Evolutionary conservation across 2,113 vertebrate species (phyloP).

Genomic region (Ageneiosus marmoratus): DNA sequence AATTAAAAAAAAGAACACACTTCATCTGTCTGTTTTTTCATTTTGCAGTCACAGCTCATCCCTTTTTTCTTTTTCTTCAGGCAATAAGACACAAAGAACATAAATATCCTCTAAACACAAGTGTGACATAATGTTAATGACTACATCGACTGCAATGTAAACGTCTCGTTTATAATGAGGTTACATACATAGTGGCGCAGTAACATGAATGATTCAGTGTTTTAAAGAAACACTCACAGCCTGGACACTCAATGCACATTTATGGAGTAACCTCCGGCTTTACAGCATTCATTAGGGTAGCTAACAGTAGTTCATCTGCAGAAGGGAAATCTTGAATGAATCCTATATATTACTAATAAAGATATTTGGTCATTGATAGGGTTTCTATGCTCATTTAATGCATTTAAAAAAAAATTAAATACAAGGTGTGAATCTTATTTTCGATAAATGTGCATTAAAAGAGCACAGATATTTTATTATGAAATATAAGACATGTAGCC

Average conservation of each 20-base stretch:
- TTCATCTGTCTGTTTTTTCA: neutral
- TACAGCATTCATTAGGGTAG: neutral
- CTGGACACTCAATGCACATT: neutral
- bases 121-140: slow-evolving; percentile 31
- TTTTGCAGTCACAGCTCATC: neutral
- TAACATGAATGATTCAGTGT: neutral
- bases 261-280: neutral
- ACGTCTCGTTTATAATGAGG: neutral
- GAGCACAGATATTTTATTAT: neutral
- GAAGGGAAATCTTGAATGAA: neutral
- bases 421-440: neutral
- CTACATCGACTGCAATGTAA: slow-evolving; percentile 26
- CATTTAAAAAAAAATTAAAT: neutral
- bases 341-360: neutral
- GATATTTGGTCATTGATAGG: neutral
- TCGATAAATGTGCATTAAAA: neutral
- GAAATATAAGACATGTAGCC: neutral
- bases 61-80: neutral
- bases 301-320: neutral
- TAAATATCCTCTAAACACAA: neutral
- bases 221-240: too few relatives aligned
- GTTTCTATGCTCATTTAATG: neutral
- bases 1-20: neutral
- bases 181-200: neutral
- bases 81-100: slow-evolving; percentile 23